Conservation (phyloP, 2,888 invertebrate genomes). For the Torymus tubicola region DNA sequence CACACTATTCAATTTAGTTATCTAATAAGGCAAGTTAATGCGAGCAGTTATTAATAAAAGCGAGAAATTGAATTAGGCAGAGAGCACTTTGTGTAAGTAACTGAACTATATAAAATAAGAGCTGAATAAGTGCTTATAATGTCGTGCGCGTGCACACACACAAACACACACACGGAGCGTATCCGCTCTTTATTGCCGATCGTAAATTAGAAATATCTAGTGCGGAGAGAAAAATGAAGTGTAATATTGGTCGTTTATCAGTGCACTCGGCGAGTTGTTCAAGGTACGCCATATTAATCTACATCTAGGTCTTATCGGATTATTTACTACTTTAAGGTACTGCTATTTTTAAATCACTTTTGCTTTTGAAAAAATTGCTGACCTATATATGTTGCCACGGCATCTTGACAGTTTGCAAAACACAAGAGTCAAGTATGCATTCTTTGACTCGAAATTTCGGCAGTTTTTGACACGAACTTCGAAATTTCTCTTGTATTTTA, state of each 20-base stretch:
- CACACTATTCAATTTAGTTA: no score
- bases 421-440: no score
- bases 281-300: constrained; percentile 15
- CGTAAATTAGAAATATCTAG: constrained; percentile 47
- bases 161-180: neutral
- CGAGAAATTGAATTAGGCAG: constrained; percentile 10
- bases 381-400: no score
- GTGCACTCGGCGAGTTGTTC: neutral
- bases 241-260: constrained; percentile 32
- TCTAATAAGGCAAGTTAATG: neutral
- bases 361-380: no score
- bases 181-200: constrained; percentile 25
- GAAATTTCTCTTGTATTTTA: neutral
- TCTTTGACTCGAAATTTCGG: no score
- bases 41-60: neutral
- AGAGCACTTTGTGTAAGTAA: constrained; percentile 5
- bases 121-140: neutral
- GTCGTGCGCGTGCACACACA: neutral
- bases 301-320: constrained; percentile 14
- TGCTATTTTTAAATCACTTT: no score
- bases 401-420: no score
- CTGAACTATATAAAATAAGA: constrained; percentile 17
- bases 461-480: no score
- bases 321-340: neutral
- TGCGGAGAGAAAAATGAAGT: constrained; percentile 9